Conservation (phyloP, 2,888 invertebrate species). For the Sipunculus nudus region DNA sequence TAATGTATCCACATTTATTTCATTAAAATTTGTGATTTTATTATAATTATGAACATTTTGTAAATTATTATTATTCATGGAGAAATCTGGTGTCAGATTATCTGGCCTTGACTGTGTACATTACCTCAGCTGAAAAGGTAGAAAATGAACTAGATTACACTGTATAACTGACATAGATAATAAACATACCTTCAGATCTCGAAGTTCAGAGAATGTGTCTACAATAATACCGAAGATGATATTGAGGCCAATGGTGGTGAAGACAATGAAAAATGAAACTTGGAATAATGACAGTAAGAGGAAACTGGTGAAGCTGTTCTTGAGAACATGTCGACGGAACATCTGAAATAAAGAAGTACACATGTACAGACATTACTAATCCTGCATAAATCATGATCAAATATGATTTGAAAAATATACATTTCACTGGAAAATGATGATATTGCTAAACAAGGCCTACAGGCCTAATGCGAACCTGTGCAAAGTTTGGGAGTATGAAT, state of each 20-base stretch:
- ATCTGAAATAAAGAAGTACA: constrained; percentile 27
- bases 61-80: too few species aligned
- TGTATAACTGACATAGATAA: neutral
- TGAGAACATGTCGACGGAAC: constrained; percentile 31
- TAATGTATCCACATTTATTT: too few species aligned
- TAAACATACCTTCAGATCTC: constrained; percentile 65
- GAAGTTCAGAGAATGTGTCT: constrained; percentile 66
- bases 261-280: constrained; percentile 66
- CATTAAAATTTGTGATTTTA: too few species aligned
- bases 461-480: too few species aligned
- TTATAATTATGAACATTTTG: too few species aligned
- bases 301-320: constrained; percentile 57
- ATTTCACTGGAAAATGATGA: too few species aligned
- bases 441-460: too few species aligned
- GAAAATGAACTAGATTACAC: neutral
- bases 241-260: constrained; percentile 67
- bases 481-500: too few species aligned
- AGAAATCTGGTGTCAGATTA: too few species aligned
- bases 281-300: constrained; percentile 63
- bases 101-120: too few species aligned
- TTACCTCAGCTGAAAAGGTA: neutral
- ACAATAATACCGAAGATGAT: constrained; percentile 68
- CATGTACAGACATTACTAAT: neutral
- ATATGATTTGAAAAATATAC: constrained; percentile 1
- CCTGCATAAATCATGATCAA: neutral